Evolutionary conservation across 2,888 invertebrate genomes (phyloP), one percentile per base, ranked within the genome.

Genomic region (Agriotes lineatus): DNA sequence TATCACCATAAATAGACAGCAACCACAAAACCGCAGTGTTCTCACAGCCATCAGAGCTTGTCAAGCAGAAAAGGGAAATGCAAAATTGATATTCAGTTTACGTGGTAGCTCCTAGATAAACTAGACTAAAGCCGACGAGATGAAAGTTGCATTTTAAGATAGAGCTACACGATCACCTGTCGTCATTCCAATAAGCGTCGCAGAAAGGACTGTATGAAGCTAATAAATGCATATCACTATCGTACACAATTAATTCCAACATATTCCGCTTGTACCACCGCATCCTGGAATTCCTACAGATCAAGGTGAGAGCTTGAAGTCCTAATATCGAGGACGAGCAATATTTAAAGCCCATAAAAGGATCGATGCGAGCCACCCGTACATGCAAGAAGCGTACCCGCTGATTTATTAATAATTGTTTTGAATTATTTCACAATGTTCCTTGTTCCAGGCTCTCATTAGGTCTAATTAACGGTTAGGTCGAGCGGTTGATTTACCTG

Each of bases 391-490:
- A 67, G 65, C 59, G 66, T 67, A 60, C 57, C 64, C 58, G 58
- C 67, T 74, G 74, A 74, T 74, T 74, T 74, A 74, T 72, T 74
- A 74, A 74, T 74, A 72, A 74, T 72, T 72, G 73, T 72, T 72
- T 74, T 69, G 71, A 71, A 71, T 71, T 71, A 72, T 74, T 74
- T 64, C 72, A 62, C 72, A 72, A 74, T 67, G 70, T 68, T 70
- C 68, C 70, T 72, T 72, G 70, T 72, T 71, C 69, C 58, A 70
- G 60, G 67, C 44, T 65, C 74, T 75, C 73, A 75, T 75, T 75
- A 74, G 70, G 63, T 54, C 73, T 75, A 75, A 75, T 75, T 74
- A 75, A 74, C 72, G 72, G 75, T 74, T 73, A 67, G 74, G 64
- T 58, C 62, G 70, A 61, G 52, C 67, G 64, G 71, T 72, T 71